Evolutionary conservation across 2,888 invertebrate genomes (phyloP).

Genomic region (Enchytraeus crypticus): DNA sequence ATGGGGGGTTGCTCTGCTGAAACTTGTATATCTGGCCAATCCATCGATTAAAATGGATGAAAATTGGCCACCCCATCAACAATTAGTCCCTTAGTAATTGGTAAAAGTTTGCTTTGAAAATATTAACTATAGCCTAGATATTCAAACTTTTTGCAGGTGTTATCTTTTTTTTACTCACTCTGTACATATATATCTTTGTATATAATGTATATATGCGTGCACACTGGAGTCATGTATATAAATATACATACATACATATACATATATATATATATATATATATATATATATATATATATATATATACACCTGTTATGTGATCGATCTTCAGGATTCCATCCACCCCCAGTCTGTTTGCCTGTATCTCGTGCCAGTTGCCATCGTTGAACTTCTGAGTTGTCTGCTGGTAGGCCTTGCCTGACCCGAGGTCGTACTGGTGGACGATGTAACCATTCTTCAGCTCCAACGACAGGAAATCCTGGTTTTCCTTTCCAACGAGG

Average conservation of each 20-base stretch:
- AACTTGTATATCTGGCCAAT: too few relatives aligned
- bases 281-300: background rate
- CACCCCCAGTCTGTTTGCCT: background rate
- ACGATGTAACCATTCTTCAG: conserved; percentile 60
- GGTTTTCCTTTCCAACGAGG: conserved; percentile 60
- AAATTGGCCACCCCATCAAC: too few relatives aligned
- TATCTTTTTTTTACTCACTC: too few relatives aligned
- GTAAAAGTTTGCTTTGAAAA: too few relatives aligned
- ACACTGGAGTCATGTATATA: too few relatives aligned
- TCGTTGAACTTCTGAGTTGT: conserved; percentile 70
- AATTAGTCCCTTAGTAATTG: too few relatives aligned
- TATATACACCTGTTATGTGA: background rate
- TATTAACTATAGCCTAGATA: too few relatives aligned
- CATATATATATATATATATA: background rate
- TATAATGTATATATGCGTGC: too few relatives aligned
- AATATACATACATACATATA: background rate
- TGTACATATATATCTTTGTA: too few relatives aligned
- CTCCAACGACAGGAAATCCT: conserved; percentile 70
- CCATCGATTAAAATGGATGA: too few relatives aligned
- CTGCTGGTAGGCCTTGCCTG: conserved; percentile 65
- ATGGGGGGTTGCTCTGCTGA: too few relatives aligned
- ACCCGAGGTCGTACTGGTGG: conserved; percentile 65
- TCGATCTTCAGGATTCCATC: conserved; percentile 9
- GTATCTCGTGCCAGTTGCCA: conserved; percentile 66
- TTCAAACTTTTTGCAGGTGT: too few relatives aligned